Evolutionary conservation across 2,888 invertebrate genomes (phyloP), one percentile per base, ranked within the genome.

Genomic region (Neoitamus cyanurus): DNA sequence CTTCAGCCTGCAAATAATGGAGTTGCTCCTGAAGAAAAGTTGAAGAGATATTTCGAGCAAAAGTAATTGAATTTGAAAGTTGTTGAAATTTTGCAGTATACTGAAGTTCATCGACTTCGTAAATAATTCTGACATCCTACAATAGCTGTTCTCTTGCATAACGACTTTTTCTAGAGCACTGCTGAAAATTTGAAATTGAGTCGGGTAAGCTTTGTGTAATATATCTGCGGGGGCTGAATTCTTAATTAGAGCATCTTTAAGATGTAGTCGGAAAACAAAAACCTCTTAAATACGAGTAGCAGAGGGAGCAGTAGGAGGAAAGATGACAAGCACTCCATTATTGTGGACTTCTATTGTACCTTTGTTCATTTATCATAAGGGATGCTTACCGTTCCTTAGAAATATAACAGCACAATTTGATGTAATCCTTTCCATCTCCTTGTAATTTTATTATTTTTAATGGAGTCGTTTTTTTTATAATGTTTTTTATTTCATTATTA

Each of bases 61-160:
- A 70, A 58, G 31, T 34, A 70, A 70, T 70, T 70, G 70, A 70
- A 70, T 70, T 70, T 30, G 28, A 70, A 31, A 31, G n/a, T 31
- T 25, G 69, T 28, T 70, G n/a, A 70, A n/a, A 70, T 30, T 31
- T 31, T 30, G n/a, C n/a, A 70, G 25, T 31, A n/a, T 13, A 70
- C 25, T 70, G 70, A 13, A 70, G 70, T 70, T 58, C 58, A 25
- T 58, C 58, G 58, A 58, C 58, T 58, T 58, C 25, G 20, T 25
- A 58, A 58, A 58, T 58, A 58, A 58, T 58, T 25, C 25, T 11
- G 11, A 11, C 58, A 58, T 58, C 20, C 7, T 15, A 58, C 58
- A 58, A 58, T 58, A 15, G 15, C 15, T 25, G 6, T 15, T 58
- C 20, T 15, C 4, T 58, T 58, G 25, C 20, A 25, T 58, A 58